Evolutionary conservation across 2,113 vertebrate genomes (phyloP), one percentile per base, ranked within the genome.

Genomic region (Pseudorasbora parva): DNA sequence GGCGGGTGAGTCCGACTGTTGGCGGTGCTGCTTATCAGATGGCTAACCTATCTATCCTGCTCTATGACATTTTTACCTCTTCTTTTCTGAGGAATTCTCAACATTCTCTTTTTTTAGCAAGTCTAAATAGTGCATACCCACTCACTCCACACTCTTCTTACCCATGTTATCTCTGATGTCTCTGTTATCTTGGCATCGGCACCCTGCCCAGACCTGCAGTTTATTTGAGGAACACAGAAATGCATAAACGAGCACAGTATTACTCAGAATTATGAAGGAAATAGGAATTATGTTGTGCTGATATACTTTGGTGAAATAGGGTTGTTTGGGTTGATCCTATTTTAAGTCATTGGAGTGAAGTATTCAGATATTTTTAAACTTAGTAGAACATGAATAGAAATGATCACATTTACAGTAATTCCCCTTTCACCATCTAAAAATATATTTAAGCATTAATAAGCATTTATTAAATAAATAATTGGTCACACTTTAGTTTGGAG

Each of bases 31-130:
- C 68, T 78, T 82, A 85, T 80, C 73, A 78, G 84, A 82, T 78
- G 14, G 43, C 23, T 25, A 56, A 49, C 51, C 37, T 17, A 68
- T 78, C 78, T 43, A 75, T 69, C 79, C 68, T 14, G 84, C 84
- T 84, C 25, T 62, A 47, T 79, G 81, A 62, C 66, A 82, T 87
- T 87, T 82, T 72, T 82, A 85, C 84, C 81, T 85, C 60, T 11
- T 77, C 2, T 51, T 73, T 81, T 62, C 33, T 54, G 74, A 76
- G 19, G 71, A 83, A 85, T 83, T 85, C n/a, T 21, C 45, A 47
- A 4, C 69, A 37, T 75, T 83, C 84, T 81, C 51, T 76, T 17
- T 5, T 54, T 87, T 75, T 27, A 74, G 66, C 41, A 41, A 80
- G 27, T 87, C 73, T 54, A 49, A 43, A 64, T 41, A 79, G 64